Evolutionary conservation across 2,888 invertebrate genomes (phyloP).

Genomic region (Calephelis perditalis): DNA sequence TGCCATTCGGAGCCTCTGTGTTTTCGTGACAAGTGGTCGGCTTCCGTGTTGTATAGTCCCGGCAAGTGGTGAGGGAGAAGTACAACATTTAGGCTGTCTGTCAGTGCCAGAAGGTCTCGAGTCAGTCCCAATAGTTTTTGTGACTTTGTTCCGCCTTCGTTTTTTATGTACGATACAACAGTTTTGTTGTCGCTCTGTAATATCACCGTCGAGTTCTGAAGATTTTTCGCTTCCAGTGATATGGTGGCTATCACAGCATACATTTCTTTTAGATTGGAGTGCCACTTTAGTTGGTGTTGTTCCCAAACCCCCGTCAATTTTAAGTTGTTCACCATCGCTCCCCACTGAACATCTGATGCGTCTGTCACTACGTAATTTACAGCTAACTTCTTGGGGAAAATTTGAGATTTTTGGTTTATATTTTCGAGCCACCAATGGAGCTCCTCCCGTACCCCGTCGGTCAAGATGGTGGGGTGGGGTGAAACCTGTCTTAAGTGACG

Average conservation of each 20-base stretch:
- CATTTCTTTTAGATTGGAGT: slow-evolving; percentile 29
- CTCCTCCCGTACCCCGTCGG: too few species aligned
- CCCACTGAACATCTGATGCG: slow-evolving; percentile 15
- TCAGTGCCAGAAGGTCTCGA: slow-evolving; percentile 19
- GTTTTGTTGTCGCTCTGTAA: slow-evolving; percentile 34
- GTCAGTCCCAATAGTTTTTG: slow-evolving; percentile 24
- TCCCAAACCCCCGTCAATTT: slow-evolving; percentile 19
- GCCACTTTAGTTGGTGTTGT: slow-evolving; percentile 20
- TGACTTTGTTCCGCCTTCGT: slow-evolving; percentile 33
- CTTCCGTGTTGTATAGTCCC: slow-evolving; percentile 31
- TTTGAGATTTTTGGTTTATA: too few species aligned
- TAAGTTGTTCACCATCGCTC: slow-evolving; percentile 20
- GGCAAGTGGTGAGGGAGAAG: slow-evolving; percentile 29
- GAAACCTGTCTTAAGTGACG: background rate
- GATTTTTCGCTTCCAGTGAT: background rate
- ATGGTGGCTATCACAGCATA: slow-evolving; percentile 26
- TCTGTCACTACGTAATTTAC: slow-evolving; percentile 9
- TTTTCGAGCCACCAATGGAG: too few species aligned
- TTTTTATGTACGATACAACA: slow-evolving; percentile 30
- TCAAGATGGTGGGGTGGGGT: too few species aligned
- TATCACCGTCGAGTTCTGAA: slow-evolving; percentile 21
- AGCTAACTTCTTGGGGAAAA: too few species aligned
- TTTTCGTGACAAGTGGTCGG: slow-evolving; percentile 20
- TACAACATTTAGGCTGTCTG: slow-evolving; percentile 22
- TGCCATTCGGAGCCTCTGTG: slow-evolving; percentile 28